Base-by-base conservation (phyloP, 2,797 vertebrate genomes). In the Pitangus sulphuratus region DNA sequence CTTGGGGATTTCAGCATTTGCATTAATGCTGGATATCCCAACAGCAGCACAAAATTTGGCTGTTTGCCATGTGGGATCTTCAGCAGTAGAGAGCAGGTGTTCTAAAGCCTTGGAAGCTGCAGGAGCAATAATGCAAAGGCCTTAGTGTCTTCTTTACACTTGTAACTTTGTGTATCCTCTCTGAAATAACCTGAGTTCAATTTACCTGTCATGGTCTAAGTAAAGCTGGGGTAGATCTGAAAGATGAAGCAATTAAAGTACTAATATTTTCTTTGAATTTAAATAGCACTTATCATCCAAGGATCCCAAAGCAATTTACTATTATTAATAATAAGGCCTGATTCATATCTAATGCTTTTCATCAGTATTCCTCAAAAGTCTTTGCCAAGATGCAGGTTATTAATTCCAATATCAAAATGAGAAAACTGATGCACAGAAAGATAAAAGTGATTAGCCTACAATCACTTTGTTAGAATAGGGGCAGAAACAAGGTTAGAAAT, bases 171-270 rank as follows among this genome's bases (percentile, higher is more conserved):
- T 90, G 76, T 96, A 90, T 91, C 92, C 85, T 71, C 62, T 94
- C 2, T 62, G 45, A 60, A 81, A 85, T 76, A 53, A 71, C 78
- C 87, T 37, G 8, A 72, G 66, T 78, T 92, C 78, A 70, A 92
- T 95, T 94, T 95, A 89, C 84, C 87, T 93, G 86, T 87, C 83
- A 64, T 77, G 88, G 80, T 81, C 76, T 65, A 85, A 83, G 79
- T 87, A 85, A 95, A 95, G 80, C 77, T 54, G 30, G 87, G 51
- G 40, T 83, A 70, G 83, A 87, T 95, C 85, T 91, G 95, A 93
- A 95, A 96, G 93, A 93, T 80, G 88, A 96, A 93, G 89, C 87
- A 94, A 93, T 93, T 96, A 85, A 93, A 91, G 84, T 94, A 94
- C 85, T 78, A 97, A 69, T 94, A 87, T 86, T 94, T 92, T 81